Evolutionary conservation across 2,888 invertebrate species (phyloP).

Genomic region (Scaeva pyrastri): DNA sequence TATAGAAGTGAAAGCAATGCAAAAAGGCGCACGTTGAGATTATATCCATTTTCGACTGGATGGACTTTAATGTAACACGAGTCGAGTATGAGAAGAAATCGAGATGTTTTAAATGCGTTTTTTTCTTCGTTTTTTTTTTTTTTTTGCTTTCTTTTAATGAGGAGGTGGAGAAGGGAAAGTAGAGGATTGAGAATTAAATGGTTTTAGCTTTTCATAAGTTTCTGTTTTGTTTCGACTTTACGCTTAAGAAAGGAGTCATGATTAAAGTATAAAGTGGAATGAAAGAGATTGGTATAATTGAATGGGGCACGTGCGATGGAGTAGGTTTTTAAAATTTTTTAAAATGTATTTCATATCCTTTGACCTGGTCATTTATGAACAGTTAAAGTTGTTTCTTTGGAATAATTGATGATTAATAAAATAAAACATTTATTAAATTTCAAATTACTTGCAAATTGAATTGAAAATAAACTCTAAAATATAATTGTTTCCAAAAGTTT

Average conservation of each 20-base stretch:
- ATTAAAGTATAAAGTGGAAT: constrained; percentile 23
- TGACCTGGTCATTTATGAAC: neutral
- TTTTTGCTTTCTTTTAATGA: too few relatives aligned
- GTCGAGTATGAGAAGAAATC: neutral
- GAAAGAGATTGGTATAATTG: neutral
- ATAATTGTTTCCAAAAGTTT: too few relatives aligned
- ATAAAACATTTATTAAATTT: too few relatives aligned
- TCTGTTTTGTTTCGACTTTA: neutral
- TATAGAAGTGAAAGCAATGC: constrained; percentile 3
- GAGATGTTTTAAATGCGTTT: constrained; percentile 30
- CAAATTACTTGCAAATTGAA: too few relatives aligned
- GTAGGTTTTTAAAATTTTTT: neutral
- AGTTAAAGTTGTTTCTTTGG: too few relatives aligned
- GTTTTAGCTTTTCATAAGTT: neutral
- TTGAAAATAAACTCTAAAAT: too few relatives aligned
- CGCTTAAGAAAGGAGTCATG: neutral
- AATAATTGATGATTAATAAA: too few relatives aligned
- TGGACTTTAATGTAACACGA: constrained; percentile 19
- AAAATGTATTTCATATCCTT: neutral
- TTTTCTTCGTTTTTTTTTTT: neutral
- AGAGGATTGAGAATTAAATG: neutral
- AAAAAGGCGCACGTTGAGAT: constrained; percentile 2
- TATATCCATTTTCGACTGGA: neutral
- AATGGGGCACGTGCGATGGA: neutral
- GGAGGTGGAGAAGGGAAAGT: too few relatives aligned